phyloP scores from a whole-genome alignment of 2,797 vertebrate genomes.

The Coranthus polyacanthus region DNA sequence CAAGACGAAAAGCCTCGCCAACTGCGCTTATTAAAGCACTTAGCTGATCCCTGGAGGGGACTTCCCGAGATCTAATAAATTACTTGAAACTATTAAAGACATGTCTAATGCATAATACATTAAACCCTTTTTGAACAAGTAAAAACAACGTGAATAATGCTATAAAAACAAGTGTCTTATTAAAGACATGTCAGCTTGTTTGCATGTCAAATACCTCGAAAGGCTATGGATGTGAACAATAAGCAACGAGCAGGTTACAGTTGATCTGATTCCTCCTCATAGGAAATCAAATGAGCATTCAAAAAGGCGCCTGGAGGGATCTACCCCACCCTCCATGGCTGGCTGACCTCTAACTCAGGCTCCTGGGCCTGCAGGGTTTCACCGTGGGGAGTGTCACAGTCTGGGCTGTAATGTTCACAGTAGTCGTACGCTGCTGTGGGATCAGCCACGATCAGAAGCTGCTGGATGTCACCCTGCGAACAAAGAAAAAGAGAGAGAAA shows the following conservation, averaged over 20 bases:
- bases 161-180: not conserved
- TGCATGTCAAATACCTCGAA: not conserved
- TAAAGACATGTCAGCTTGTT: not conserved
- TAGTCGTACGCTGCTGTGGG: conserved; percentile 96
- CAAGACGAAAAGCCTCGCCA: conserved; percentile 49
- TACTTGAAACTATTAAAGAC: conserved; percentile 8
- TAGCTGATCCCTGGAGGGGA: conserved; percentile 23
- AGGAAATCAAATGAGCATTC: not conserved
- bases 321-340: conserved; percentile 34
- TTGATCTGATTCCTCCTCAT: not conserved
- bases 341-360: conserved; percentile 91
- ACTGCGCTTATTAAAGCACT: conserved; percentile 41
- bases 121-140: conserved; percentile 8
- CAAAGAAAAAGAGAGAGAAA: conserved; percentile 25
- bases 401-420: conserved; percentile 97
- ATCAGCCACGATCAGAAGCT: conserved; percentile 92
- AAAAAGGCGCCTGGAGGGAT: not conserved
- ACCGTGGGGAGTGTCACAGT: conserved; percentile 92
- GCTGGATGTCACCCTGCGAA: conserved; percentile 96
- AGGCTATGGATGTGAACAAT: not conserved
- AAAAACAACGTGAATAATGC: not conserved
- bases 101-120: not conserved
- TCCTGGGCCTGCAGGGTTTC: conserved; percentile 93
- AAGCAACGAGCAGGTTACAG: not conserved
- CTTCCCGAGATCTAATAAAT: conserved; percentile 73